Evolutionary conservation across 2,113 vertebrate species (phyloP).

Genomic region (Burhinus oedicnemus): DNA sequence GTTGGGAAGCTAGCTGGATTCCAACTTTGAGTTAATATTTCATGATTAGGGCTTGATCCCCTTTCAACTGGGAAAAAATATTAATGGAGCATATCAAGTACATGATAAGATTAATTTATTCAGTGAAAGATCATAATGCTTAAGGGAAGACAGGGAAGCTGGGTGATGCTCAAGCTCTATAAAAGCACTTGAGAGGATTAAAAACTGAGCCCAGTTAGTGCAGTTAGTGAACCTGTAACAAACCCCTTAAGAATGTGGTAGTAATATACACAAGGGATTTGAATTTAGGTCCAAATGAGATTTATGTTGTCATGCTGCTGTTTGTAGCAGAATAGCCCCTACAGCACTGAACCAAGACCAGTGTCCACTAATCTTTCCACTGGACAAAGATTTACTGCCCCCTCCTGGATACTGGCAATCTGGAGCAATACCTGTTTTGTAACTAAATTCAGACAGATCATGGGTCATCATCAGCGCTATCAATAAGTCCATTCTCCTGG

Average conservation of each 20-base stretch:
- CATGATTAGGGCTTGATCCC: not conserved
- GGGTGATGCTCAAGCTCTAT: not conserved
- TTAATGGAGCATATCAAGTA: not conserved
- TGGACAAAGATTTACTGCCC: not conserved
- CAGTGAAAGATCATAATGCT: not conserved
- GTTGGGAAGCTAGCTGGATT: not conserved
- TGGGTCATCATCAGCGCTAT: not conserved
- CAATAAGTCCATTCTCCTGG: not conserved
- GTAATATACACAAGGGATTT: not conserved
- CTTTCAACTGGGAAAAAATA: not conserved
- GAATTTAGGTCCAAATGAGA: not conserved
- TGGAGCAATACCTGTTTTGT: not conserved
- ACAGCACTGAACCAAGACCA: not conserved
- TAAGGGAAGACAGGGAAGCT: not conserved
- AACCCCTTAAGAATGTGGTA: not conserved
- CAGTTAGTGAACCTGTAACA: not conserved
- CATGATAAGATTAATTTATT: not conserved
- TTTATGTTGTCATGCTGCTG: not conserved
- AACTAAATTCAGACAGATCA: not conserved
- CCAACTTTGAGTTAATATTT: not conserved
- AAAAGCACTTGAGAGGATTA: not conserved
- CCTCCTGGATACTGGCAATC: not conserved
- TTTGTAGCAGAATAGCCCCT: not conserved
- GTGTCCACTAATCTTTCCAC: not conserved
- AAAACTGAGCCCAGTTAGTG: not conserved